phyloP scores from a whole-genome alignment of 2,113 vertebrate genomes.

The Pluvialis apricaria region DNA sequence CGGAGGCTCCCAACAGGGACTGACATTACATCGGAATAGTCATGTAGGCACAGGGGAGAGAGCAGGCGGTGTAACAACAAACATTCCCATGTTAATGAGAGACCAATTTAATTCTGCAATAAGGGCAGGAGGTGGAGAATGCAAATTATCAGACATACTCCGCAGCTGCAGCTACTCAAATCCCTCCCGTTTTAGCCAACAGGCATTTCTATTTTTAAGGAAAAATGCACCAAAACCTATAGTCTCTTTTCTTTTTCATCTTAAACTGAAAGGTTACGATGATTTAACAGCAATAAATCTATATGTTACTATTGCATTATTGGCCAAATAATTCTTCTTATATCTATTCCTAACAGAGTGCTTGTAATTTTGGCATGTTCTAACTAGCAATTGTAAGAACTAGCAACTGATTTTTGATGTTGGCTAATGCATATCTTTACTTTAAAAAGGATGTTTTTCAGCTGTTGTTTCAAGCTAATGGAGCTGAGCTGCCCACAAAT shows the following conservation, averaged over 20 bases:
- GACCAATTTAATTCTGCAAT: neutral
- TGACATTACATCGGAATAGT: neutral
- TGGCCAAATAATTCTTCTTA: neutral
- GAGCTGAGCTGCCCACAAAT: neutral
- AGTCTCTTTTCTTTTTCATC: neutral
- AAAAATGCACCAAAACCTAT: neutral
- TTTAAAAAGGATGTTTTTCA: neutral
- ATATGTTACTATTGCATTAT: neutral
- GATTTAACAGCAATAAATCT: neutral
- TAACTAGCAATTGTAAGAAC: neutral
- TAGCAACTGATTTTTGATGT: neutral
- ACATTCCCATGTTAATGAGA: neutral
- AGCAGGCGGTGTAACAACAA: neutral
- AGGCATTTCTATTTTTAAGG: neutral
- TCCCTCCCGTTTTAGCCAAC: neutral
- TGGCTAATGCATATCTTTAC: neutral
- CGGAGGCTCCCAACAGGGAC: constrained; percentile 50
- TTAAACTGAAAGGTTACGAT: neutral
- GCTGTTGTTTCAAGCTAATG: neutral
- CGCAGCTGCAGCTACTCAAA: neutral
- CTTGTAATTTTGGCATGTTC: neutral
- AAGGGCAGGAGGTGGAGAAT: constrained; percentile 3
- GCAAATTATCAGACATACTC: neutral
- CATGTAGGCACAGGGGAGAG: neutral
- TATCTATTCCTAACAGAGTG: neutral